Evolutionary conservation across 2,888 invertebrate species (phyloP).

Genomic region (Yponomeuta sedellus): DNA sequence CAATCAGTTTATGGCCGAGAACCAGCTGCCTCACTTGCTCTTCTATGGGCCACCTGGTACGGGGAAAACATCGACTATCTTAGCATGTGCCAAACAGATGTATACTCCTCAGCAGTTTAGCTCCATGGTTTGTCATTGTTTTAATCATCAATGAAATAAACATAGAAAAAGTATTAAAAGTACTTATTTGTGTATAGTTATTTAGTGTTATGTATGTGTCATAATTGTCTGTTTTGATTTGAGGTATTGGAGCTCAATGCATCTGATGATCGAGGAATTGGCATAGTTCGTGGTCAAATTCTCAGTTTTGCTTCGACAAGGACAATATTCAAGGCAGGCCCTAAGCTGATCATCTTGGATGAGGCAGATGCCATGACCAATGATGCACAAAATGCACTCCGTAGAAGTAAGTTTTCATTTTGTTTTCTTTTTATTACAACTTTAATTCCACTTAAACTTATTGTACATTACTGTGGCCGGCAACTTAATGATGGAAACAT

Average conservation of each 20-base stretch:
- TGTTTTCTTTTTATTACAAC: conserved; percentile 11
- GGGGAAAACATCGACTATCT: conserved; percentile 97
- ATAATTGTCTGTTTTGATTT: background rate
- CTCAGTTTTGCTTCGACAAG: conserved; percentile 97
- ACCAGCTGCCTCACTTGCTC: conserved; percentile 95
- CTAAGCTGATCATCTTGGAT: conserved; percentile 97
- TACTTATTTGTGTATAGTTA: too few species aligned
- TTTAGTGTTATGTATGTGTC: too few species aligned
- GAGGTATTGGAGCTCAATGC: conserved; percentile 95
- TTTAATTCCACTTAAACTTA: conserved; percentile 7
- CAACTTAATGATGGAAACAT: too few species aligned
- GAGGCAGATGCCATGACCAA: conserved; percentile 99
- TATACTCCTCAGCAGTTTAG: conserved; percentile 93
- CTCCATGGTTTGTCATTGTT: conserved; percentile 83
- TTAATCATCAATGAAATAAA: background rate
- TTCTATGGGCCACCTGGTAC: conserved; percentile 99
- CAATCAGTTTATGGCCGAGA: conserved; percentile 90
- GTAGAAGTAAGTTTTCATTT: conserved; percentile 87
- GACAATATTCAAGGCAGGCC: conserved; percentile 94
- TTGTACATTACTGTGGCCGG: too few species aligned
- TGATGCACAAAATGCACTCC: conserved; percentile 98
- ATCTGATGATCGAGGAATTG: conserved; percentile 98
- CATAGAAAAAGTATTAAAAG: too few species aligned
- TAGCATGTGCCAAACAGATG: conserved; percentile 95
- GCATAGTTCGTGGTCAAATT: conserved; percentile 94